phyloP scores from a whole-genome alignment of 2,113 vertebrate genomes.

The Malurus cyaneus region DNA sequence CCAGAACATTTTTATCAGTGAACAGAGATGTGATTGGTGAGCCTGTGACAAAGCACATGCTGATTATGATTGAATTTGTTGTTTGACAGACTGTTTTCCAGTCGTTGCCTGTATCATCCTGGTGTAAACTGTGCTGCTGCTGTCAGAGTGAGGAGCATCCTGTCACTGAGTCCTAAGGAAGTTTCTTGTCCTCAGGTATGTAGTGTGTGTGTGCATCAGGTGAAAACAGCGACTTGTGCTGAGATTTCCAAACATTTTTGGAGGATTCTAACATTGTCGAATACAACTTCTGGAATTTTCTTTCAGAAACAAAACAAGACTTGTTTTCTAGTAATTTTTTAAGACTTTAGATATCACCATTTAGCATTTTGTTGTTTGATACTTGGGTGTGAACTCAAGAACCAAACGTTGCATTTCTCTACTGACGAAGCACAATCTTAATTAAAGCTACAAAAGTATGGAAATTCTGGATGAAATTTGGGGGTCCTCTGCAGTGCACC shows the following conservation, averaged over 20 bases:
- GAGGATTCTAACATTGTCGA: not conserved
- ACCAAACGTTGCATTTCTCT: not conserved
- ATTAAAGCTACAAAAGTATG: not conserved
- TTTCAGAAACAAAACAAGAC: accelerated
- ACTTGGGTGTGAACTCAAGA: not conserved
- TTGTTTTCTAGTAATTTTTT: not conserved
- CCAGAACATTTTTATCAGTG: not conserved
- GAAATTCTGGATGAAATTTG: not conserved
- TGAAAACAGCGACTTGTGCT: not conserved
- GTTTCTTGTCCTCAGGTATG: not conserved
- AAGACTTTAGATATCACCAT: not conserved
- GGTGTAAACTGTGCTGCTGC: not conserved
- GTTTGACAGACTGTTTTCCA: not conserved
- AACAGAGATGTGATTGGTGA: not conserved
- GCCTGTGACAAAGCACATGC: not conserved
- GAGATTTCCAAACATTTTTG: not conserved
- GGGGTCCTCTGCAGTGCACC: not conserved
- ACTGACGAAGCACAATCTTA: not conserved
- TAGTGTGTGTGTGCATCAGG: not conserved
- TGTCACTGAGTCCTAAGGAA: not conserved
- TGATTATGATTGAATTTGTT: not conserved
- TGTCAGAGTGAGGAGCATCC: not conserved
- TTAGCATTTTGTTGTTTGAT: not conserved
- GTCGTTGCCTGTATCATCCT: not conserved
- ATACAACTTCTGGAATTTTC: not conserved